phyloP scores from a whole-genome alignment of 1,140 invertebrate species.

The Drosophila pectinifera region DNA sequence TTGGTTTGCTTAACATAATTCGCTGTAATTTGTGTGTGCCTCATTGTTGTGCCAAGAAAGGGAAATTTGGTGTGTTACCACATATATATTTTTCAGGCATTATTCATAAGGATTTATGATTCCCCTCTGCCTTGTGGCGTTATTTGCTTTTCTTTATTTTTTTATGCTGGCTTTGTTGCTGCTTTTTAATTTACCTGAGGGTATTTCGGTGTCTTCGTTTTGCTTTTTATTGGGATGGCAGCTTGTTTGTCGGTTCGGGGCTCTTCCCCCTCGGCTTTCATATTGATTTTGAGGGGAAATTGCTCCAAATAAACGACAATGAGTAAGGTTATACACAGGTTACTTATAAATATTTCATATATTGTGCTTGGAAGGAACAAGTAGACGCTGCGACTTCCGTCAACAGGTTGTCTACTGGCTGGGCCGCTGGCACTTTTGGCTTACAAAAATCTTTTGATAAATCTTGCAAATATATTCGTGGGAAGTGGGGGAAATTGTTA shows the following conservation, averaged over 20 bases:
- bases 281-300: constrained; percentile 42
- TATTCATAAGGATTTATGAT: constrained; percentile 66
- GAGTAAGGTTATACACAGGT: constrained; percentile 10
- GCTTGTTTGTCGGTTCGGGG: constrained; percentile 1
- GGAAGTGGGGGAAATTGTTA: background rate
- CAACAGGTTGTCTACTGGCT: constrained; percentile 63
- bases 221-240: constrained; percentile 4
- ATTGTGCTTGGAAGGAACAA: background rate
- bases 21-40: too few relatives aligned
- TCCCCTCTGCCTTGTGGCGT: constrained; percentile 2
- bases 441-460: constrained; percentile 8
- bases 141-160: too few relatives aligned
- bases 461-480: constrained; percentile 5
- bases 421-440: constrained; percentile 11
- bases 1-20: too few relatives aligned
- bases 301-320: constrained; percentile 21
- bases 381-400: constrained; percentile 21
- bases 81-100: constrained; percentile 49
- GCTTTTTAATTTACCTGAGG: constrained; percentile 52
- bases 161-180: background rate
- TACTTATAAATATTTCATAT: too few relatives aligned
- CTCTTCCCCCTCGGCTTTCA: constrained; percentile 9
- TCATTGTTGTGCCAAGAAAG: constrained; percentile 48
- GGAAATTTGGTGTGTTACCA: constrained; percentile 46
- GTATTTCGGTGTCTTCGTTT: constrained; percentile 16